Conservation (phyloP, 2,888 invertebrate genomes). For the Drosophila mercatorum region DNA sequence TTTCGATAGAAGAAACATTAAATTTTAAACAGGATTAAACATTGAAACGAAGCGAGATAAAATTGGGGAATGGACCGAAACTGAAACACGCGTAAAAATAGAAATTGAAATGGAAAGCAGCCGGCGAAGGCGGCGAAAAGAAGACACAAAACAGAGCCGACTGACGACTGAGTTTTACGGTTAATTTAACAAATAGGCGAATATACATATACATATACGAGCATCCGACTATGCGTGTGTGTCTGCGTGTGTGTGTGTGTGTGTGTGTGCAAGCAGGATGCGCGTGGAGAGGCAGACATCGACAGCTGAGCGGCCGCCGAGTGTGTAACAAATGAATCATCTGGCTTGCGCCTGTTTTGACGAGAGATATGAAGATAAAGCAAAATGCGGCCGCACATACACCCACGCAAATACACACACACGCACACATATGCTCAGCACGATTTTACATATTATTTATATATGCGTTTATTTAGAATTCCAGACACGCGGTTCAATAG, state of each 20-base stretch:
- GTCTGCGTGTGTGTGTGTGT: constrained; percentile 9
- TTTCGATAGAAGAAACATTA: constrained; percentile 20
- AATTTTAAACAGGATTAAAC: constrained; percentile 42
- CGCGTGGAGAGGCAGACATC: constrained; percentile 25
- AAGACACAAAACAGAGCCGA: neutral
- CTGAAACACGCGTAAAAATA: constrained; percentile 44
- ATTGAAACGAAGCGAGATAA: constrained; percentile 25
- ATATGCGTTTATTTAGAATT: constrained; percentile 58
- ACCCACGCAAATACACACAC: constrained; percentile 10
- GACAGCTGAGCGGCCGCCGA: constrained; percentile 54
- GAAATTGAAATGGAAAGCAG: constrained; percentile 54
- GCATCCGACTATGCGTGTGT: constrained; percentile 7
- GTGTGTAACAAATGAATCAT: constrained; percentile 56
- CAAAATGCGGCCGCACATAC: constrained; percentile 31
- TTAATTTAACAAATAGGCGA: constrained; percentile 70
- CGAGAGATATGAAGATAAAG: constrained; percentile 58
- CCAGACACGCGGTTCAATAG: constrained; percentile 66
- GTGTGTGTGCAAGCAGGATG: constrained; percentile 46
- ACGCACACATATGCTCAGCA: neutral
- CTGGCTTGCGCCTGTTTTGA: constrained; percentile 51
- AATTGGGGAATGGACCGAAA: constrained; percentile 38
- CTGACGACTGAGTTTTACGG: constrained; percentile 40
- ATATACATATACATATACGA: constrained; percentile 16
- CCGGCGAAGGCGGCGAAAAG: constrained; percentile 33
- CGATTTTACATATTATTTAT: constrained; percentile 39